Evolutionary conservation across 2,113 vertebrate species (phyloP), one percentile per base, ranked within the genome.

Genomic region (Oncorhynchus tshawytscha): DNA sequence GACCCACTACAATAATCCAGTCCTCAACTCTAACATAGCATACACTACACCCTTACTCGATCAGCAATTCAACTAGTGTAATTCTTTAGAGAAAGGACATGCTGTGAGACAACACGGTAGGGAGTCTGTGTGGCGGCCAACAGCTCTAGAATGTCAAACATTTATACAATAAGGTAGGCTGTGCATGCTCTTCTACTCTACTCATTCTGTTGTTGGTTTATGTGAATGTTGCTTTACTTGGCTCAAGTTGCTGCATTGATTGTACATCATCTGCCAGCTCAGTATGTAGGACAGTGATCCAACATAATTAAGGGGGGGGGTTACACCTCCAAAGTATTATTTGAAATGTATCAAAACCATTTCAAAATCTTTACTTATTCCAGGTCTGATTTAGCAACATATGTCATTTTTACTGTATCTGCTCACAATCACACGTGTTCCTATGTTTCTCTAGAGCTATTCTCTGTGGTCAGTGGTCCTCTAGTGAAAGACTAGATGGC

Each of bases 131-230:
- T 54, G 16, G 51, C 16, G 1, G 51, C 51, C 9, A 54, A 18
- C 51, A 54, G 16, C 51, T 54, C 16, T 18, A 18, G 4, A 24
- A 86, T 86, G 81, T 49, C 79, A 65, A 84, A 86, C 73, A 82
- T 84, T 49, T 84, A 84, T 67, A 78, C 81, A 31, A 18, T 83
- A 22, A 76, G 84, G 84, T 85, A 77, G 75, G 72, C 66, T 49
- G 18, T 54, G 49, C 45, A 13, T 12, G 9, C 48, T 49, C 7
- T 22, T 11, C 16, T 16, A 49, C 18, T 9, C 25, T 13, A 45
- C 25, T 66, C 64, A n/a, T 66, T 12, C 11, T 22, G 5, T 13
- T 65, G 62, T 66, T 12, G 22, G 5, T 15, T 22, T 65, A 25
- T 12, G 20, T 65, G 9, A 22, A 65, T 11, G 39, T 45, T 45